Percentiles rank a stretch among this genome's conserved stretches.
Conservation (phyloP, 2,113 vertebrate species). For the Silurus meridionalis region DNA sequence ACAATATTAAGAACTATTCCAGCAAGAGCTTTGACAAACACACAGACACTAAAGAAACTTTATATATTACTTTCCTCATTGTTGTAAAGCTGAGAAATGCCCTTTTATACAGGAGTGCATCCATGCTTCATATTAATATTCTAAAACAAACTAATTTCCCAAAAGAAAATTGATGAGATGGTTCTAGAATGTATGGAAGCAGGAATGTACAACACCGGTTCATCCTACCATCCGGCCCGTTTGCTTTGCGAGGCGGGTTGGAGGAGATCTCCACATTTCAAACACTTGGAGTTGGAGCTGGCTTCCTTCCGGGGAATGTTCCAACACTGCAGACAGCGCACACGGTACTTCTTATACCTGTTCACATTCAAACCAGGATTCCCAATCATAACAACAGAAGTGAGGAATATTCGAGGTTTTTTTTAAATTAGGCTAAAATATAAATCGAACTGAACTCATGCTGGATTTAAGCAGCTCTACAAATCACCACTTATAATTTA, state of each 20-base stretch:
- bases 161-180: not conserved
- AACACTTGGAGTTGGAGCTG: slow-evolving; percentile 74
- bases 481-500: not conserved
- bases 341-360: slow-evolving; percentile 90
- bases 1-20: not conserved
- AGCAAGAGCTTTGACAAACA: slow-evolving; percentile 1
- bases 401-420: not conserved
- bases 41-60: not conserved
- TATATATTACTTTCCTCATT: not conserved
- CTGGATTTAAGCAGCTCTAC: not conserved
- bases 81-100: not conserved
- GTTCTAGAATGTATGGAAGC: not conserved
- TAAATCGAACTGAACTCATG: not conserved
- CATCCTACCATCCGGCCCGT: slow-evolving; percentile 57
- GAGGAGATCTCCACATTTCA: slow-evolving; percentile 76
- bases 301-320: slow-evolving; percentile 84
- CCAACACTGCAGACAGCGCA: slow-evolving; percentile 84
- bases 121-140: not conserved
- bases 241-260: slow-evolving; percentile 63
- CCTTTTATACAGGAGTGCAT: not conserved
- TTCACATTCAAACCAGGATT: not conserved
- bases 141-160: not conserved
- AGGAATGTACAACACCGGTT: not conserved
- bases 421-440: not conserved
- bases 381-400: not conserved